Percentiles rank a stretch among this genome's conserved stretches.
Conservation (phyloP, 2,797 vertebrate species). For the Percopsis omiscomaycus region DNA sequence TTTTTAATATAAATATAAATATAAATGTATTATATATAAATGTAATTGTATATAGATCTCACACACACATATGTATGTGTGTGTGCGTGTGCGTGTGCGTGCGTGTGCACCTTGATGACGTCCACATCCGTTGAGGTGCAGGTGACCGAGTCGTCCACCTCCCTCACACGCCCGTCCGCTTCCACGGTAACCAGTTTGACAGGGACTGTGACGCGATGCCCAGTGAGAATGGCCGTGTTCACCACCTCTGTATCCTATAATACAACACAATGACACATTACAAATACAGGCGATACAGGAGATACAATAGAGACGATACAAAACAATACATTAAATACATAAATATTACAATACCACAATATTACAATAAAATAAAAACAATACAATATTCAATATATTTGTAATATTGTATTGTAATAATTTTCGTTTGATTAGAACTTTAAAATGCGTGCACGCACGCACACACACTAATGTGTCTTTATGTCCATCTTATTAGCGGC, state of each 20-base stretch:
- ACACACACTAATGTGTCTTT: neutral
- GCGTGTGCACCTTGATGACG: constrained; percentile 71
- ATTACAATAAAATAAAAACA: neutral
- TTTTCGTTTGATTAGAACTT: neutral
- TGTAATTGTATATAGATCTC: too few species aligned
- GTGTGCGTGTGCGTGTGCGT: neutral
- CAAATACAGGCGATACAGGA: constrained; percentile 2
- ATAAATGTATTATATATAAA: too few species aligned
- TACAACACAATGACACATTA: constrained; percentile 16
- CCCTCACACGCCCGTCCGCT: constrained; percentile 75
- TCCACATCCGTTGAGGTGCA: constrained; percentile 78
- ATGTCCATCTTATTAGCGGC: too few species aligned
- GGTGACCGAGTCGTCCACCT: constrained; percentile 72
- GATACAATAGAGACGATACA: neutral
- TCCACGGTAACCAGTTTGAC: constrained; percentile 80
- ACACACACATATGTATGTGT: neutral
- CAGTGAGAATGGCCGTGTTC: constrained; percentile 80
- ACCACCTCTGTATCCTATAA: constrained; percentile 77
- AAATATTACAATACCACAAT: too few species aligned
- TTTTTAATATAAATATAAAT: too few species aligned
- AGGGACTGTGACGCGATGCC: constrained; percentile 69
- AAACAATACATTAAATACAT: neutral
- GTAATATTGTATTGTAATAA: neutral
- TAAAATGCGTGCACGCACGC: neutral
- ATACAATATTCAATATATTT: too few species aligned